These are phyloP conservation scores for Chaetodon trifasciatus DNA, from an alignment of 2,797 vertebrate genomes.

Conservation along the genomic window DNA sequence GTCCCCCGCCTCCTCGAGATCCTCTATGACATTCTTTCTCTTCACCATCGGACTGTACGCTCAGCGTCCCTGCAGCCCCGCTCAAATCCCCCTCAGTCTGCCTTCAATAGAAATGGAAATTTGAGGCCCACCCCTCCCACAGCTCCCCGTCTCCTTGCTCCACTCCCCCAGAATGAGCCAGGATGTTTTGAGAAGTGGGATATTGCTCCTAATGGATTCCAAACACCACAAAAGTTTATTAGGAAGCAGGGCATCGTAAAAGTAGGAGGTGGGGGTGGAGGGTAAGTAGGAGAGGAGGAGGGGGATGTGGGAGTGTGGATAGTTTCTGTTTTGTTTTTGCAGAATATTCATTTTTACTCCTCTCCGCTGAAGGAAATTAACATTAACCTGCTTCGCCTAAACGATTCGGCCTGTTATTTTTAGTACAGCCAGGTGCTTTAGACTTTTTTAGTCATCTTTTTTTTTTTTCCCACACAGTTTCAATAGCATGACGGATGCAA, in stretches of 20 bases:
- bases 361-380: neutral
- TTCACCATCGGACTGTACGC: slow-evolving; percentile 47
- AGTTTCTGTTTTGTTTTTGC: slow-evolving; percentile 64
- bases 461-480: slow-evolving; percentile 32
- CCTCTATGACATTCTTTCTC: slow-evolving; percentile 50
- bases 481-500: slow-evolving; percentile 38
- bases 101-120: slow-evolving; percentile 85
- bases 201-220: slow-evolving; percentile 89
- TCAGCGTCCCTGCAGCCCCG: slow-evolving; percentile 41
- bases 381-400: slow-evolving; percentile 26
- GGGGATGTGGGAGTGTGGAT: slow-evolving; percentile 20
- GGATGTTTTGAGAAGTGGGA: slow-evolving; percentile 88
- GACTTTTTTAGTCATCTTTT: slow-evolving; percentile 8
- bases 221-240: slow-evolving; percentile 89
- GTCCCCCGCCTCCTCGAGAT: neutral
- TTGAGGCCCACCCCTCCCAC: slow-evolving; percentile 71
- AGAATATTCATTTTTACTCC: slow-evolving; percentile 56
- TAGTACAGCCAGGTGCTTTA: slow-evolving; percentile 40
- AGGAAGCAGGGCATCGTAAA: slow-evolving; percentile 84
- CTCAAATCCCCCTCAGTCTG: slow-evolving; percentile 68
- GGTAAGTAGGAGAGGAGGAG: slow-evolving; percentile 26
- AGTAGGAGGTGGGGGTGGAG: slow-evolving; percentile 46
- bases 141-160: slow-evolving; percentile 56
- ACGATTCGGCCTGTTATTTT: slow-evolving; percentile 47
- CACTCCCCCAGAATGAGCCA: slow-evolving; percentile 75